Evolutionary conservation across 1,140 invertebrate genomes (phyloP), one percentile per base, ranked within the genome.

Genomic region (Drosophila serrata): DNA sequence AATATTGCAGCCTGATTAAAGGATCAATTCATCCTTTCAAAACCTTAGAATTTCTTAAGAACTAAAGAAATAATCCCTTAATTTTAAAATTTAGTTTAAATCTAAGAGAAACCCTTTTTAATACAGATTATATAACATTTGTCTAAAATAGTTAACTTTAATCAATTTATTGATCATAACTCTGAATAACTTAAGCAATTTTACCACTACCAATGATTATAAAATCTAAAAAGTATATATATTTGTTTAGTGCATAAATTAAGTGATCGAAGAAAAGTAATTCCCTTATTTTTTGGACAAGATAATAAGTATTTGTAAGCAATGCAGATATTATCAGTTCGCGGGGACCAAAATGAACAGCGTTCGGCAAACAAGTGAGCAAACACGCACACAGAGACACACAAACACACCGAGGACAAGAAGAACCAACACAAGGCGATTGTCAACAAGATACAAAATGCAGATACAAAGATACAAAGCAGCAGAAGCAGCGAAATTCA

Each of bases 371-470:
- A 63, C 69, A 82, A 64, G 56, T 55, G 72, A 27, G 39, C 46
- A 62, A 60, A 75, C 59, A 64, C 33, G 12, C 27, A 48, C 27
- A 68, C 37, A 46, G 11, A n/a, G n/a, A n/a, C n/a, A n/a, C n/a
- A n/a, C n/a, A n/a, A n/a, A n/a, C n/a, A 51, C 55, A 22, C 46
- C 3, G 6, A 45, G 53, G 31, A 55, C 42, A 61, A 22, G 62
- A 53, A 40, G 37, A 49, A 42, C 49, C 35, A 69, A 57, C 55
- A 64, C 39, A 79, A 77, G 62, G 59, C 78, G 77, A 78, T 81
- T 63, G 75, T 79, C 75, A 79, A 67, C 65, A 82, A 57, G 63
- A 77, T 77, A 88, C 67, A 72, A 49, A 75, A 82, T 64, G 81
- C 82, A 73, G 43, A 72, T 53, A 81, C 46, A 75, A 63, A 48